Evolutionary conservation across 2,797 vertebrate species (phyloP).

Genomic region (Oryzias sinensis): DNA sequence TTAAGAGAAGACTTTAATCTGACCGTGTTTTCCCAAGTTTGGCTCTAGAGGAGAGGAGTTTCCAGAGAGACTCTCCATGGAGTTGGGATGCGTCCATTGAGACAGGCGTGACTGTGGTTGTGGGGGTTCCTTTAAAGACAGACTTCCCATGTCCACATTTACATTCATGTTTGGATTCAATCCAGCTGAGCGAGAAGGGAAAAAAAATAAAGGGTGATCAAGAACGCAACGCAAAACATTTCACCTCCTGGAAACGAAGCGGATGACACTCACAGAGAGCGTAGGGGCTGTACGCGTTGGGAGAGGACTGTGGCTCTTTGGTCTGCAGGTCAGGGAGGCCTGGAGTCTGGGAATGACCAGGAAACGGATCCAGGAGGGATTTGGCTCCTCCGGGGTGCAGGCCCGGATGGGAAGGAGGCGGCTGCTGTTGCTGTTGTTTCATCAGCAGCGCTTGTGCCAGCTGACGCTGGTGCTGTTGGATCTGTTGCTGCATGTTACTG

Average conservation of each 20-base stretch:
- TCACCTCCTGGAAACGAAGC: neutral
- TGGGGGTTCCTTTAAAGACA: slow-evolving; percentile 92
- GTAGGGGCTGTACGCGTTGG: slow-evolving; percentile 89
- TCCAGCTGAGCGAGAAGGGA: slow-evolving; percentile 78
- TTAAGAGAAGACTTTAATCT: slow-evolving; percentile 23
- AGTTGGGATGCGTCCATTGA: slow-evolving; percentile 97
- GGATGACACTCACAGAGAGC: slow-evolving; percentile 85
- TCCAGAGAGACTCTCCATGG: slow-evolving; percentile 90
- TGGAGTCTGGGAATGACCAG: slow-evolving; percentile 87
- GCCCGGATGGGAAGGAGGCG: slow-evolving; percentile 79
- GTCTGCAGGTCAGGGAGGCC: slow-evolving; percentile 96
- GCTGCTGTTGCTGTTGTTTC: slow-evolving; percentile 95
- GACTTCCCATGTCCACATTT: slow-evolving; percentile 89
- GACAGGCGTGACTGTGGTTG: slow-evolving; percentile 97
- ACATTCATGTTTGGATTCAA: slow-evolving; percentile 94
- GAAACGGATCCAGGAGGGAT: slow-evolving; percentile 91
- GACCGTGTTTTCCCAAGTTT: slow-evolving; percentile 92
- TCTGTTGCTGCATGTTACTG: slow-evolving; percentile 99
- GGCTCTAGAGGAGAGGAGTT: slow-evolving; percentile 90
- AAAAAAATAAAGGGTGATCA: slow-evolving; percentile 15
- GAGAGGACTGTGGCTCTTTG: slow-evolving; percentile 98
- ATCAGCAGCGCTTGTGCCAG: slow-evolving; percentile 97
- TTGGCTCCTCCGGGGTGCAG: slow-evolving; percentile 89
- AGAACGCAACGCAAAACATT: neutral
- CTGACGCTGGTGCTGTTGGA: slow-evolving; percentile 99